Evolutionary conservation across 2,888 invertebrate species (phyloP).

Genomic region (Aphodius sticticus): DNA sequence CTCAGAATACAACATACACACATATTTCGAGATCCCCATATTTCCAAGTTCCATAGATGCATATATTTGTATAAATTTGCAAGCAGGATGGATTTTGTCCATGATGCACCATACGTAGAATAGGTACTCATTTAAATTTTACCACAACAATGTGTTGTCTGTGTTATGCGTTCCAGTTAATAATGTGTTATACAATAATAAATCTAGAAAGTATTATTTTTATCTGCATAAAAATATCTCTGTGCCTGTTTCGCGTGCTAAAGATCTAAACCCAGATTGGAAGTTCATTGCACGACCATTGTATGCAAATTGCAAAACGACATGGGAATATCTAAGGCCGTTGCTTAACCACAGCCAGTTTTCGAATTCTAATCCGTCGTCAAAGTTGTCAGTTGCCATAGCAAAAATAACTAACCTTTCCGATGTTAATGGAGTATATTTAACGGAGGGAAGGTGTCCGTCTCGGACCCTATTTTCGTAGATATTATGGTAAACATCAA

Average conservation of each 20-base stretch:
- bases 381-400: background rate
- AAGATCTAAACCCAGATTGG: background rate
- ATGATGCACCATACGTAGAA: background rate
- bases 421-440: background rate
- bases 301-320: background rate
- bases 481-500: background rate
- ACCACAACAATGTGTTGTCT: background rate
- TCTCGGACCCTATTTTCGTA: background rate
- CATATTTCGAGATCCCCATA: too few species aligned
- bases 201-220: background rate
- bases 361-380: background rate
- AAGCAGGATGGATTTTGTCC: background rate
- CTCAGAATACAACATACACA: too few species aligned
- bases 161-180: background rate
- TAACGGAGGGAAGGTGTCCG: background rate
- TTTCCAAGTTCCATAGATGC: too few species aligned
- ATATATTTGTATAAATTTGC: background rate
- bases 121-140: background rate
- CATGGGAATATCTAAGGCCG: background rate
- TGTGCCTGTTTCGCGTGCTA: background rate
- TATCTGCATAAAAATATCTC: background rate
- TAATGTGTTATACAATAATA: slow-evolving; percentile 4
- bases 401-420: background rate
- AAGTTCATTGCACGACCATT: background rate
- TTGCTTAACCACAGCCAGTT: background rate